Evolutionary conservation across 2,797 vertebrate genomes (phyloP), one percentile per base, ranked within the genome.

Genomic region (Coracias cyanogaster): DNA sequence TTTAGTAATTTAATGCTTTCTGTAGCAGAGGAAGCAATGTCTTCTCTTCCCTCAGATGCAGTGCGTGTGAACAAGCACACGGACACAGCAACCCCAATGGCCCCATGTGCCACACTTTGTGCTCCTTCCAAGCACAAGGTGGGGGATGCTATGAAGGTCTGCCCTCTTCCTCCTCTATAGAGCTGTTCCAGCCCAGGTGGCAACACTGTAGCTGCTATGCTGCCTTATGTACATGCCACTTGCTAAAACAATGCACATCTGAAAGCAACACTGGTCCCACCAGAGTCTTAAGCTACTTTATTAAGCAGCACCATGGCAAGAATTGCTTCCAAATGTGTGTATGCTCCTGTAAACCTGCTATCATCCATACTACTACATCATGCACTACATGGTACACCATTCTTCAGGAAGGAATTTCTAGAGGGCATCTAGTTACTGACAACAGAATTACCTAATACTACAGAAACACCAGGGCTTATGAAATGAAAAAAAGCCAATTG

Each of bases 81-180:
- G 76, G 80, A 61, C 1, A 3, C 0, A 76, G 80, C 55, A 37
- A 49, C 6, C 33, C 24, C 52, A 5, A 25, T 1, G 43, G 48
- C 35, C 33, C 33, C 12, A 1, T 0, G 0, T 24, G n/a, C 84
- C 48, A 64, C 12, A 10, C 19, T 72, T 17, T 4, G 26, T 66
- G 67, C 71, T 91, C 69, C 41, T 43, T 43, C 79, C 76, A 60
- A 41, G 43, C 61, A 35, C 15, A n/a, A 35, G 16, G 65, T 26
- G 43, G 31, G 0, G 18, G 8, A 3, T 52, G 80, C 82, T 39
- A 8, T 5, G n/a, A 65, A 61, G 62, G 29, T 73, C 41, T 55
- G 54, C n/a, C 41, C 55, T 80, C 45, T 18, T 77, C 17, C 33
- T 92, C 61, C 78, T 85, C 4, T 0, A 43, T n/a, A 67, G 28